Percentiles rank a stretch among this genome's conserved stretches.
phyloP scores from a whole-genome alignment of 2,113 vertebrate genomes.

The Bettongia penicillata region DNA sequence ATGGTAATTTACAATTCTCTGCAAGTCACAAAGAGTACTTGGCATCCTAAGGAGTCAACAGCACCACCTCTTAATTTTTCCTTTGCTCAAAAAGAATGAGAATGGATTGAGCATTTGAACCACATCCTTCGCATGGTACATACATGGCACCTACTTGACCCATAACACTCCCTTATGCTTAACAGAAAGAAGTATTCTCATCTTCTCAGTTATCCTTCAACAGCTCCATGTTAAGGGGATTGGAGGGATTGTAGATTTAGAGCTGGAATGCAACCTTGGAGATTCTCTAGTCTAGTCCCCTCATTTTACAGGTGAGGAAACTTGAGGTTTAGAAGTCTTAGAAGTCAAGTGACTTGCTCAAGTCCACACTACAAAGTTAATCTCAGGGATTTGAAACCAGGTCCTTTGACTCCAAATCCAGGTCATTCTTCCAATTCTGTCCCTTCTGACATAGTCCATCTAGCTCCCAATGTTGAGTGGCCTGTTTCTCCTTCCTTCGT shows the following conservation, averaged over 20 bases:
- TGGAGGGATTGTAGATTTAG: neutral
- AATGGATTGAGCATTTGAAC: neutral
- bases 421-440: no score
- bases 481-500: no score
- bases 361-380: no score
- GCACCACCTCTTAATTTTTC: neutral
- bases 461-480: no score
- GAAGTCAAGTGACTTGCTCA: no score
- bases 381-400: no score
- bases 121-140: neutral
- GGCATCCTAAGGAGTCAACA: neutral
- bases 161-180: neutral
- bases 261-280: neutral
- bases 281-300: neutral
- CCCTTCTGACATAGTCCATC: no score
- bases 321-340: no score
- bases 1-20: no score
- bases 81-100: neutral
- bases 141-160: neutral
- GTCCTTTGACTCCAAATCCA: no score
- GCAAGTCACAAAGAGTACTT: conserved; percentile 1
- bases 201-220: conserved; percentile 22
- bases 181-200: neutral
- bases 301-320: no score
- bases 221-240: neutral